A percentile compares a stretch with the other conserved stretches of the same genome.
Conservation (phyloP, 1,140 invertebrate genomes). For the Plodia interpunctella region DNA sequence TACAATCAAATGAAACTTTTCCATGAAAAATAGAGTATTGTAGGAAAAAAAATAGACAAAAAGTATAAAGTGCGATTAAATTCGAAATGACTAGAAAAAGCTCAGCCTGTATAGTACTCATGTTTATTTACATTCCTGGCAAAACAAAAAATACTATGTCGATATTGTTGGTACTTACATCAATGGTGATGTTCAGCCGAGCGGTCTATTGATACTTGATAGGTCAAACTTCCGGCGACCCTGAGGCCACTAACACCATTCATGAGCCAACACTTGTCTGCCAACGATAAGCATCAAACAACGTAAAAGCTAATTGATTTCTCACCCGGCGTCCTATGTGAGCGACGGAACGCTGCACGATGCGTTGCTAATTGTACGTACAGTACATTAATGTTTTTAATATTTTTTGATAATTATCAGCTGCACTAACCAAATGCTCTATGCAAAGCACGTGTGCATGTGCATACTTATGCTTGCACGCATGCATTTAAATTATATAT, state of each 20-base stretch:
- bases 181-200: neutral
- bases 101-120: too few relatives aligned
- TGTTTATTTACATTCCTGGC: neutral
- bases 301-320: constrained; percentile 10
- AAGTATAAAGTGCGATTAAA: too few relatives aligned
- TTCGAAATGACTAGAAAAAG: neutral
- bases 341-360: too few relatives aligned
- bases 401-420: too few relatives aligned
- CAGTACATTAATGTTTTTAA: too few relatives aligned
- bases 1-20: too few relatives aligned
- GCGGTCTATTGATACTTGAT: constrained; percentile 14
- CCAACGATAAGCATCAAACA: neutral
- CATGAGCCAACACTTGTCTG: neutral
- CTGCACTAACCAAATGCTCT: too few relatives aligned
- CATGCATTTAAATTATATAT: too few relatives aligned
- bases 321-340: neutral
- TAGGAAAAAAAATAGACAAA: neutral
- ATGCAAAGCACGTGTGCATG: too few relatives aligned
- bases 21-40: too few relatives aligned
- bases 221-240: constrained; percentile 18
- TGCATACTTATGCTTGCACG: too few relatives aligned
- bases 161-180: neutral
- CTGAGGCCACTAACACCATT: constrained; percentile 4
- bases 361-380: too few relatives aligned
- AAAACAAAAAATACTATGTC: constrained; percentile 2